Percentiles rank a stretch among this genome's conserved stretches.
Conservation (phyloP, 2,888 invertebrate species). For the Ephialtes manifestator region DNA sequence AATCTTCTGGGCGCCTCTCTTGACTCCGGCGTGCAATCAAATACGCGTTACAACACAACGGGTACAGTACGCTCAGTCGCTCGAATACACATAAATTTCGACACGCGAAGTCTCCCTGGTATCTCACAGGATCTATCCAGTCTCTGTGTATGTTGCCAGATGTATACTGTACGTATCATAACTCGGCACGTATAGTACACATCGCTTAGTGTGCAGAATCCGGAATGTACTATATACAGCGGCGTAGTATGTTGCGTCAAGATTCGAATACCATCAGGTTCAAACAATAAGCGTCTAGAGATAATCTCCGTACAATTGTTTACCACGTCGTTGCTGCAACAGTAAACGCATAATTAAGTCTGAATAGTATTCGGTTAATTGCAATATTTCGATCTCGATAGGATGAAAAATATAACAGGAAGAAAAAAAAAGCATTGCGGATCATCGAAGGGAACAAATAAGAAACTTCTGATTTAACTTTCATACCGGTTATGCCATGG, state of each 20-base stretch:
- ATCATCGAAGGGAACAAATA: neutral
- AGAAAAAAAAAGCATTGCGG: neutral
- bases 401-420: neutral
- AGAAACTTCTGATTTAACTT: neutral
- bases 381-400: neutral
- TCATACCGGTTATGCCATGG: conserved; percentile 6
- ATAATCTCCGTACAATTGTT: conserved; percentile 42
- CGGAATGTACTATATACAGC: conserved; percentile 16
- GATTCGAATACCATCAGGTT: conserved; percentile 14
- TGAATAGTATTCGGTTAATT: conserved; percentile 2
- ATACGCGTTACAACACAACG: conserved; percentile 27
- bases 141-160: conserved; percentile 26
- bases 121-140: conserved; percentile 47
- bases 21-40: conserved; percentile 29
- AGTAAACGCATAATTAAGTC: conserved; percentile 22
- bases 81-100: conserved; percentile 47
- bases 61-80: conserved; percentile 13
- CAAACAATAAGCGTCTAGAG: conserved; percentile 8
- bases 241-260: conserved; percentile 32
- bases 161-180: conserved; percentile 12
- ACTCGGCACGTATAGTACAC: conserved; percentile 9
- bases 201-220: neutral
- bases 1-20: conserved; percentile 32
- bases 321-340: conserved; percentile 1
- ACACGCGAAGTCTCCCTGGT: conserved; percentile 18